These are phyloP conservation scores for Odontophorus gujanensis DNA, from an alignment of 2,113 vertebrate species.

Conservation along the genomic window DNA sequence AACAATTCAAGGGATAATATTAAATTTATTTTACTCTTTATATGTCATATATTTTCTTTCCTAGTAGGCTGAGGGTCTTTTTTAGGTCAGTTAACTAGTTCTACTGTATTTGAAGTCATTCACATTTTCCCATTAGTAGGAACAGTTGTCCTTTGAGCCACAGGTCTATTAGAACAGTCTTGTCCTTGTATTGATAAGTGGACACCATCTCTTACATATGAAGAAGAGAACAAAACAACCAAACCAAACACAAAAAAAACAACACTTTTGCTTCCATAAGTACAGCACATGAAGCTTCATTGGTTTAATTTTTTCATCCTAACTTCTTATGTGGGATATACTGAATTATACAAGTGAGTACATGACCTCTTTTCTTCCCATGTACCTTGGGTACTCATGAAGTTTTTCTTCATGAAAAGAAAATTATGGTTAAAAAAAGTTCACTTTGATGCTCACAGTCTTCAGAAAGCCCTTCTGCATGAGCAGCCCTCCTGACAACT, in stretches of 20 bases:
- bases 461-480: not conserved
- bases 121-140: not conserved
- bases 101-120: not conserved
- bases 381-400: no score
- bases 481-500: not conserved
- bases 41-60: not conserved
- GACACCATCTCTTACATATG: not conserved
- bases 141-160: not conserved
- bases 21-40: not conserved
- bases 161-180: not conserved
- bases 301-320: not conserved
- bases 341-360: not conserved
- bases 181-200: not conserved
- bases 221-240: not conserved
- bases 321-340: not conserved
- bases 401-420: not conserved
- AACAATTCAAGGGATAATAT: not conserved
- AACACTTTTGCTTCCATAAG: not conserved
- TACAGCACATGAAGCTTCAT: not conserved
- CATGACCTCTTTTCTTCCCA: not conserved
- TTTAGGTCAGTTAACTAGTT: not conserved
- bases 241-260: not conserved
- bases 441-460: not conserved
- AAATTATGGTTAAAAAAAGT: not conserved
- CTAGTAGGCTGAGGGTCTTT: not conserved